These are phyloP conservation scores for Drosophila elegans DNA, from an alignment of 1,140 invertebrate species.

Conservation along the genomic window DNA sequence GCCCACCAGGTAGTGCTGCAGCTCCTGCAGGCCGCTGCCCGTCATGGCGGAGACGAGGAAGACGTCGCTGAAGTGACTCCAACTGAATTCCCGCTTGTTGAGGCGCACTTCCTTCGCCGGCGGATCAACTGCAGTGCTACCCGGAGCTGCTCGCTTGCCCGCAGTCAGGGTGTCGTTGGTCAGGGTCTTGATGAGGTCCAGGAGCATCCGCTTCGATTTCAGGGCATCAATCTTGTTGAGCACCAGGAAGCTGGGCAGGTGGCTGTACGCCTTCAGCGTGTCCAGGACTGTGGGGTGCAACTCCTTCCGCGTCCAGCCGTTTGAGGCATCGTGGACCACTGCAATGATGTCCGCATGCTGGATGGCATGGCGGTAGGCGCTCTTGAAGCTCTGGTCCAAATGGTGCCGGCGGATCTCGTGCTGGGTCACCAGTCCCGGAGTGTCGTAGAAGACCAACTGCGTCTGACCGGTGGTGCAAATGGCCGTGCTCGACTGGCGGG, in stretches of 20 bases:
- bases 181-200: conserved; percentile 89
- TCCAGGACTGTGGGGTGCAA: conserved; percentile 90
- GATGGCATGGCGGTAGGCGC: conserved; percentile 88
- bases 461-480: conserved; percentile 90
- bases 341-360: conserved; percentile 92
- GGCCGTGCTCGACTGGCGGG: conserved; percentile 89
- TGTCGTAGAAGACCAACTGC: conserved; percentile 95
- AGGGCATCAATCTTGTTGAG: conserved; percentile 95
- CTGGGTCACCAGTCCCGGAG: conserved; percentile 91
- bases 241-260: conserved; percentile 91
- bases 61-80: conserved; percentile 92
- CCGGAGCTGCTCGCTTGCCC: conserved; percentile 66
- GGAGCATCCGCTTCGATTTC: conserved; percentile 90
- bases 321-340: conserved; percentile 93
- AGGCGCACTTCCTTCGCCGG: conserved; percentile 19
- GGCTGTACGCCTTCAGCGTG: conserved; percentile 87
- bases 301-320: conserved; percentile 88
- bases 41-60: conserved; percentile 95
- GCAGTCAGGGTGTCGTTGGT: conserved; percentile 88
- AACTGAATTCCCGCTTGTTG: conserved; percentile 85
- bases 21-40: conserved; percentile 90
- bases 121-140: not conserved
- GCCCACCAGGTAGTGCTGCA: conserved; percentile 90
- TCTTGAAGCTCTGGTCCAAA: conserved; percentile 88
- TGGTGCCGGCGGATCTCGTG: conserved; percentile 89